Percentiles rank a stretch among this genome's conserved stretches.
Conservation (phyloP, 2,888 invertebrate genomes). For the Ennomos erosarius region DNA sequence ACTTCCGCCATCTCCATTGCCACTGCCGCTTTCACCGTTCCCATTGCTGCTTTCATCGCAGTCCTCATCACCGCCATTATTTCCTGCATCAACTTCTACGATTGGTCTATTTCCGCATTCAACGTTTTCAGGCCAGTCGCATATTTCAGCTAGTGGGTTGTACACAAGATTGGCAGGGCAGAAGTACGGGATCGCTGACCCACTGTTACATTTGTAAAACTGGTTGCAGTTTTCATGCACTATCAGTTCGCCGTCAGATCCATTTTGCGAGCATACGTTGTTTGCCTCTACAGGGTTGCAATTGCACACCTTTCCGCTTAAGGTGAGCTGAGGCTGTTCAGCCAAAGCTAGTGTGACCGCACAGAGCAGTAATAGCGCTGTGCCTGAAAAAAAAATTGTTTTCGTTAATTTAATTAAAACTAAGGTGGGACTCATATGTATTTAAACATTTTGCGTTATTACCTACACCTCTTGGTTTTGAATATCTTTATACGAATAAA, state of each 20-base stretch:
- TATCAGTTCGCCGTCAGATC: conserved; percentile 45
- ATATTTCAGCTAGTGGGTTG: conserved; percentile 42
- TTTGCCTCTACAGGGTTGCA: conserved; percentile 49
- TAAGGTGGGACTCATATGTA: too few relatives aligned
- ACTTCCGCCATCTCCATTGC: conserved; percentile 14
- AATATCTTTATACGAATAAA: too few relatives aligned
- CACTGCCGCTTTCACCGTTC: conserved; percentile 9
- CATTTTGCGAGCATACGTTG: conserved; percentile 46
- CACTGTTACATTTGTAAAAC: conserved; percentile 50
- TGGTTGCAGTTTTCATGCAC: conserved; percentile 56
- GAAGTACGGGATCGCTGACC: conserved; percentile 39
- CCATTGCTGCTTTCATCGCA: conserved; percentile 12
- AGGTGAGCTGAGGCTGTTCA: conserved; percentile 43
- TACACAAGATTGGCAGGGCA: conserved; percentile 45
- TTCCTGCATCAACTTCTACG: conserved; percentile 21
- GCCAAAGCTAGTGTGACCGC: conserved; percentile 55
- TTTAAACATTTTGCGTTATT: background rate
- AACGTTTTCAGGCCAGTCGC: conserved; percentile 51
- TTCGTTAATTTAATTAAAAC: too few relatives aligned
- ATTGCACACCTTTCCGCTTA: conserved; percentile 44
- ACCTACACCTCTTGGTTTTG: too few relatives aligned
- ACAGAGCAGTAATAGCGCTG: conserved; percentile 58
- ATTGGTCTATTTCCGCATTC: conserved; percentile 43
- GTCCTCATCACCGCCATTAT: conserved; percentile 2
- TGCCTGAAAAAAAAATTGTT: conserved; percentile 51